Evolutionary conservation across 2,888 invertebrate genomes (phyloP).

Genomic region (Agrotis puta): DNA sequence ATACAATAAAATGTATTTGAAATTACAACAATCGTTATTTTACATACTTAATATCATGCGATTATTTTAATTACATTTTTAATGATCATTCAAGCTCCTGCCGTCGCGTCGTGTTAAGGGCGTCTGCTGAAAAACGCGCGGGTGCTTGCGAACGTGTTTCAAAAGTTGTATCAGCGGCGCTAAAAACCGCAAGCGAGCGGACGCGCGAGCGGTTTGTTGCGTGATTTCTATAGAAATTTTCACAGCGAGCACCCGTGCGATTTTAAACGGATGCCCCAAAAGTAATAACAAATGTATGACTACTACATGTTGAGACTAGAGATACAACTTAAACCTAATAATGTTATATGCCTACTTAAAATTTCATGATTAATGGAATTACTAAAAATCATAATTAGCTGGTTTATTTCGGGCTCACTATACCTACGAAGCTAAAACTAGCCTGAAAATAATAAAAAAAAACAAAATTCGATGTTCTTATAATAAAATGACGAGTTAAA

Average conservation of each 20-base stretch:
- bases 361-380: conserved; percentile 73
- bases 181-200: no score
- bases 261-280: conserved; percentile 45
- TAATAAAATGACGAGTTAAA: conserved; percentile 59
- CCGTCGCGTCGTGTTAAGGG: conserved; percentile 25
- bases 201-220: no score
- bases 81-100: conserved; percentile 49
- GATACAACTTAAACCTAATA: conserved; percentile 81
- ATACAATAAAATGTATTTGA: conserved; percentile 64
- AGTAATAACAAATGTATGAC: conserved; percentile 82
- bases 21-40: conserved; percentile 69
- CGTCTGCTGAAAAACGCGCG: no score
- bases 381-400: conserved; percentile 69
- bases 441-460: conserved; percentile 63
- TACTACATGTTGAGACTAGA: conserved; percentile 88
- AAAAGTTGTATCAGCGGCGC: no score
- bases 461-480: conserved; percentile 76
- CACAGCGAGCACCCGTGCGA: no score
- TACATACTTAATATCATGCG: conserved; percentile 60
- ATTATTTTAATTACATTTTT: conserved; percentile 57
- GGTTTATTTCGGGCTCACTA: conserved; percentile 71
- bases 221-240: no score
- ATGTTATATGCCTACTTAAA: conserved; percentile 66
- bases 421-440: conserved; percentile 60
- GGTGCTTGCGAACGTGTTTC: no score